These are phyloP conservation scores for Conus betulinus DNA, from an alignment of 1,140 invertebrate species.

Conservation along the genomic window DNA sequence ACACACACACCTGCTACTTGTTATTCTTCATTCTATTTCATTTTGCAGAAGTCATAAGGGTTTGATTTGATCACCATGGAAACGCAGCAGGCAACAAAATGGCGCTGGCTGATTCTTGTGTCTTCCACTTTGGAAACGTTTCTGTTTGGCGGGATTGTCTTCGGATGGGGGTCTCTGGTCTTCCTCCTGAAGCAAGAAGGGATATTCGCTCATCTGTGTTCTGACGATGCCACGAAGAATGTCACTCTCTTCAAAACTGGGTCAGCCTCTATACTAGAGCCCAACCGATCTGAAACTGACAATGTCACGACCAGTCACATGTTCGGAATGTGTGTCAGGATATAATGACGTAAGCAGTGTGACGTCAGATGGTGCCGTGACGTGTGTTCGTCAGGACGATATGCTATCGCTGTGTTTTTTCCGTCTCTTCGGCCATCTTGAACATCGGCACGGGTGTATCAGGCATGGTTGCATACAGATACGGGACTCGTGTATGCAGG, in stretches of 20 bases:
- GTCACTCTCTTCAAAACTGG: background rate
- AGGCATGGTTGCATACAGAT: constrained; percentile 41
- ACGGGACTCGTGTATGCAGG: constrained; percentile 49
- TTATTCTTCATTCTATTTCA: background rate
- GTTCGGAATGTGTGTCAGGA: background rate
- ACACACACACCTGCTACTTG: background rate
- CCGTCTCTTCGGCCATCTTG: constrained; percentile 51
- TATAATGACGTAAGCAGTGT: background rate
- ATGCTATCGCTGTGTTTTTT: constrained; percentile 56
- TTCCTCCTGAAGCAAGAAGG: constrained; percentile 17
- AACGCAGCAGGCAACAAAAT: background rate
- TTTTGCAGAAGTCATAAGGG: background rate
- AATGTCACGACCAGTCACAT: background rate
- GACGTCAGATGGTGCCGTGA: background rate
- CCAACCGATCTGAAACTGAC: background rate
- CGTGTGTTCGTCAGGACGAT: constrained; percentile 49
- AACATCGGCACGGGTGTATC: constrained; percentile 41
- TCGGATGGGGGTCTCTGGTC: constrained; percentile 23
- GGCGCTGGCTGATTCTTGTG: constrained; percentile 15
- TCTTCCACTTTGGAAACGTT: constrained; percentile 9
- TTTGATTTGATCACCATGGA: background rate
- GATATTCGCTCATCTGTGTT: constrained; percentile 17
- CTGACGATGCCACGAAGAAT: background rate
- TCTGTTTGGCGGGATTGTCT: constrained; percentile 19
- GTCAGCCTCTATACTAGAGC: background rate